Percentiles rank a stretch among this genome's conserved stretches.
phyloP scores from a whole-genome alignment of 2,888 invertebrate genomes.

The Himalopsyche anomala region DNA sequence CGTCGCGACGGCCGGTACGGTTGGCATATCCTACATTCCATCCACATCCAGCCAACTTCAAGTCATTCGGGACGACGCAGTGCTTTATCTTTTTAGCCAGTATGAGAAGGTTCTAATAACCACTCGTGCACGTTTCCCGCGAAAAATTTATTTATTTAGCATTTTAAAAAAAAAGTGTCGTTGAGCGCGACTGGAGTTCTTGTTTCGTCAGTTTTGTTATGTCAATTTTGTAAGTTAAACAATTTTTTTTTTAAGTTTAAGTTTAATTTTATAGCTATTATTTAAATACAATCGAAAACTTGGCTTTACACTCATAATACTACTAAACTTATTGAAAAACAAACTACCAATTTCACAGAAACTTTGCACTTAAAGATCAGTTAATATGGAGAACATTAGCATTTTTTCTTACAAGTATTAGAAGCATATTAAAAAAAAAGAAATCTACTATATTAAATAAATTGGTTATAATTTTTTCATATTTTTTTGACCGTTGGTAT shows the following conservation, averaged over 20 bases:
- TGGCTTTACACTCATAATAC: neutral
- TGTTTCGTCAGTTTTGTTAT: neutral
- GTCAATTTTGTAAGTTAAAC: constrained; percentile 27
- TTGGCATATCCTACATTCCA: constrained; percentile 22
- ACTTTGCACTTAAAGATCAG: neutral
- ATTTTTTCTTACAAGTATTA: too few relatives aligned
- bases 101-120: neutral
- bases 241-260: neutral
- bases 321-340: neutral
- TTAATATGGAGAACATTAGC: too few relatives aligned
- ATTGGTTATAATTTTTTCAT: too few relatives aligned
- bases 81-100: constrained; percentile 24
- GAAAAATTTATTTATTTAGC: constrained; percentile 6
- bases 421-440: too few relatives aligned
- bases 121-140: constrained; percentile 26
- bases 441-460: too few relatives aligned
- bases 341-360: neutral
- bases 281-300: neutral
- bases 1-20: constrained; percentile 36
- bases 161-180: neutral
- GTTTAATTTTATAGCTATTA: neutral
- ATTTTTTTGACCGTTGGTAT: too few relatives aligned
- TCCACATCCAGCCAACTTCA: constrained; percentile 7
- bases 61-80: neutral
- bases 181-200: neutral